Evolutionary conservation across 2,113 vertebrate genomes (phyloP).

Genomic region (Heloderma charlesbogerti): DNA sequence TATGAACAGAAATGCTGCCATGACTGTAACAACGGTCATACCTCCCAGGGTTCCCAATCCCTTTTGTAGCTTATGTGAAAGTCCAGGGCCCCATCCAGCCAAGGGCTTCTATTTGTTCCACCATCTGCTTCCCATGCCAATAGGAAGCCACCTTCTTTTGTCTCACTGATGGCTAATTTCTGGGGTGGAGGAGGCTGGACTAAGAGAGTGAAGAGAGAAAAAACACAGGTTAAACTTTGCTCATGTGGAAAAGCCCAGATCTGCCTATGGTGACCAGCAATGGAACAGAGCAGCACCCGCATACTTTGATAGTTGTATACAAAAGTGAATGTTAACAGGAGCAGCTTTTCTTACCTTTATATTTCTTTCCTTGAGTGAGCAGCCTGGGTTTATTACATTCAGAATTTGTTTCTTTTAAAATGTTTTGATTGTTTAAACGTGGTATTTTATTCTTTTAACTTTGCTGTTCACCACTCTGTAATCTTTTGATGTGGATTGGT

Average conservation of each 20-base stretch:
- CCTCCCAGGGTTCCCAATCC: slow-evolving; percentile 79
- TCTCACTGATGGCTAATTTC: slow-evolving; percentile 49
- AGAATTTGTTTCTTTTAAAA: too few relatives aligned
- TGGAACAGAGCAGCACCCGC: background rate
- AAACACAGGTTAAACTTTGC: background rate
- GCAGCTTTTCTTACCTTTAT: background rate
- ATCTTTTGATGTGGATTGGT: too few relatives aligned
- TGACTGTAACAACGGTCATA: slow-evolving; percentile 40
- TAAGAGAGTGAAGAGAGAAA: slow-evolving; percentile 43
- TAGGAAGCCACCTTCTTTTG: slow-evolving; percentile 44
- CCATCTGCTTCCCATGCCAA: slow-evolving; percentile 67
- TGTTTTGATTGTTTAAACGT: too few relatives aligned
- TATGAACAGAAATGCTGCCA: background rate
- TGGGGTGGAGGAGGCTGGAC: slow-evolving; percentile 71
- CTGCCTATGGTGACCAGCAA: background rate
- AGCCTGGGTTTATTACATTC: too few relatives aligned
- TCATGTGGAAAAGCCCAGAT: background rate
- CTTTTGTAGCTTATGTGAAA: slow-evolving; percentile 75
- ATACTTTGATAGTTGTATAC: background rate
- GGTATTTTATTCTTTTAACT: too few relatives aligned
- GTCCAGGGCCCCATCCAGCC: slow-evolving; percentile 50
- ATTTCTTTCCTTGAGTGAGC: too few relatives aligned
- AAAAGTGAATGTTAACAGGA: background rate
- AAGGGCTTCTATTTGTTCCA: slow-evolving; percentile 11
- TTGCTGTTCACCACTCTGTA: too few relatives aligned